Percentiles rank a stretch among this genome's conserved stretches.
Conservation (phyloP, 2,113 vertebrate species). For the Albula glossodonta region DNA sequence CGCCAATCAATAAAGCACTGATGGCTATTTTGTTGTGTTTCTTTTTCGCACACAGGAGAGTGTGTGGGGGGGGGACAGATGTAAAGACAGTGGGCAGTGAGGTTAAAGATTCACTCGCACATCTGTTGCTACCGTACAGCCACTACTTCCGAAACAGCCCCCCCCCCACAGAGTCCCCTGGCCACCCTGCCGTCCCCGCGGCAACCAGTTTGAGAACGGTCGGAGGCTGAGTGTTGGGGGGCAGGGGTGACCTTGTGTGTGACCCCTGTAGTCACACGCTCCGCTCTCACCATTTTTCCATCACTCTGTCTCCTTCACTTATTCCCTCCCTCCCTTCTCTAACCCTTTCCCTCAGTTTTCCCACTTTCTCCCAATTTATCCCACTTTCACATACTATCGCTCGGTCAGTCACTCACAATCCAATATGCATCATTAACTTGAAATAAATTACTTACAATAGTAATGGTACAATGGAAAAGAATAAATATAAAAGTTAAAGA, state of each 20-base stretch:
- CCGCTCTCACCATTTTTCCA: conserved; percentile 52
- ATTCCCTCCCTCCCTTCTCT: conserved; percentile 13
- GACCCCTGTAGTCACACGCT: conserved; percentile 35
- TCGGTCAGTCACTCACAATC: conserved; percentile 38
- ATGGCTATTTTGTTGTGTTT: conserved; percentile 53
- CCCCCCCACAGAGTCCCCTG: conserved; percentile 32
- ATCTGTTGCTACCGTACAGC: conserved; percentile 66
- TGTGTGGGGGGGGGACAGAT: conserved; percentile 64
- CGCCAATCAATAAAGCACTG: conserved; percentile 72
- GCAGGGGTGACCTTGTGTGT: not conserved
- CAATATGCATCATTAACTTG: too few species aligned
- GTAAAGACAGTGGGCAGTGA: conserved; percentile 63
- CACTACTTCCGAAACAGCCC: conserved; percentile 43
- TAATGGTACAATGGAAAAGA: too few species aligned
- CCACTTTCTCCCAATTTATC: not conserved
- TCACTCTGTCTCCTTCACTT: conserved; percentile 23
- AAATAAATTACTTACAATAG: too few species aligned
- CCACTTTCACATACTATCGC: conserved; percentile 53
- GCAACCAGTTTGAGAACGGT: not conserved
- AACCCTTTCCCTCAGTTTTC: not conserved
- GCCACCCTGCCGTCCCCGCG: conserved; percentile 39
- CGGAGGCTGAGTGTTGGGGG: not conserved
- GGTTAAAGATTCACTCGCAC: conserved; percentile 76
- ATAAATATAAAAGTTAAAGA: too few species aligned
- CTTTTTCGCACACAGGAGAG: conserved; percentile 55